A percentile compares a stretch with the other conserved stretches of the same genome.
These are phyloP conservation scores for Micoletzkya japonica DNA, from an alignment of 2,888 invertebrate species.

Conservation along the genomic window DNA sequence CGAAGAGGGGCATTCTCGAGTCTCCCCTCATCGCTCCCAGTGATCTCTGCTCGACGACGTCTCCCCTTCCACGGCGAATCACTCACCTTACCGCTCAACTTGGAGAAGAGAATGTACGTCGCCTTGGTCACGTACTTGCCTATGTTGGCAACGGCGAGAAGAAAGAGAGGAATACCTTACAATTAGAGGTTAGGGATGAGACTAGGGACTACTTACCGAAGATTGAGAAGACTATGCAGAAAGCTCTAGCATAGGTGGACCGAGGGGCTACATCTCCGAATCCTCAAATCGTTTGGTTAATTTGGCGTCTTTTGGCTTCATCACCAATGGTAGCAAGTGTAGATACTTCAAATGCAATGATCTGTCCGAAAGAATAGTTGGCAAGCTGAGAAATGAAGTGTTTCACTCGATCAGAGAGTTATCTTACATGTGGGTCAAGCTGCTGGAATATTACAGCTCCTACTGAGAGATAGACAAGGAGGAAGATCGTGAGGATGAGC, in stretches of 20 bases:
- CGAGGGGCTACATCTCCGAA: conserved; percentile 17
- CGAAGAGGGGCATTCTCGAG: conserved; percentile 7
- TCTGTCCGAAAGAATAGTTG: conserved; percentile 10
- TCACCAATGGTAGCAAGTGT: conserved; percentile 20
- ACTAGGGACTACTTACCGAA: background rate
- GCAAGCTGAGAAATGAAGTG: conserved; percentile 2
- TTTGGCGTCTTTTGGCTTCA: background rate
- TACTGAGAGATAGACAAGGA: background rate
- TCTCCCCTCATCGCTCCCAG: conserved; percentile 10
- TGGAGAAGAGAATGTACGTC: conserved; percentile 26
- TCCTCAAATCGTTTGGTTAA: background rate
- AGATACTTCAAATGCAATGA: conserved; percentile 17
- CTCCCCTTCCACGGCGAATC: background rate
- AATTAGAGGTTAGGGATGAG: background rate
- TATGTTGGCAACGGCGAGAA: conserved; percentile 36
- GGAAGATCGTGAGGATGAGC: conserved; percentile 5
- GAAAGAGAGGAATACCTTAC: conserved; percentile 36
- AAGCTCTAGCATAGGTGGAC: conserved; percentile 10
- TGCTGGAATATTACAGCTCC: conserved; percentile 8
- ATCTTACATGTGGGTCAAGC: conserved; percentile 7
- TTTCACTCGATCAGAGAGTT: background rate
- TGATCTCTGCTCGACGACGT: background rate
- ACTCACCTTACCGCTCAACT: conserved; percentile 8
- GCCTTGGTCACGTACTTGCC: conserved; percentile 36
- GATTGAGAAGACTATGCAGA: conserved; percentile 21